Conservation (phyloP, 2,113 vertebrate species). For the Entelurus aequoreus region DNA sequence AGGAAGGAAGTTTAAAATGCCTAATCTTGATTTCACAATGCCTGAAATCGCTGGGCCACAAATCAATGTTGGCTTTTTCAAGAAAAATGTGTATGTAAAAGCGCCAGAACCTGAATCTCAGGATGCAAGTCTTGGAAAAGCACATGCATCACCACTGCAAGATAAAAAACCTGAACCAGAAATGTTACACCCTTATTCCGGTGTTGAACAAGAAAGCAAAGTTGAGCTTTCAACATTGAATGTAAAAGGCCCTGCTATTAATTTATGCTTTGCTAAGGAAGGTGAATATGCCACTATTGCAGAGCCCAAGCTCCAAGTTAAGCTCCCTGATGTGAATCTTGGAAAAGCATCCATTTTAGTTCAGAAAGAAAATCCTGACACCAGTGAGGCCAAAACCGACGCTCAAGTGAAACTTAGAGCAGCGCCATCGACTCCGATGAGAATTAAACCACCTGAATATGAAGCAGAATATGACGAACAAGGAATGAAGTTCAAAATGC, state of each 20-base stretch:
- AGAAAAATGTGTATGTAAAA: slow-evolving; percentile 10
- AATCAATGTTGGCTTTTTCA: slow-evolving; percentile 20
- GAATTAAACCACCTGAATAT: not conserved
- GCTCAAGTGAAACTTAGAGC: slow-evolving; percentile 44
- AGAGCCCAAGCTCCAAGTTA: slow-evolving; percentile 4
- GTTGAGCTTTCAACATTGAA: slow-evolving; percentile 37
- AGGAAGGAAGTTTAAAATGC: slow-evolving; percentile 31
- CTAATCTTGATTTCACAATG: slow-evolving; percentile 25
- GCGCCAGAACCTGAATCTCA: slow-evolving; percentile 5
- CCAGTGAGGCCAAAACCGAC: slow-evolving; percentile 9
- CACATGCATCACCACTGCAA: slow-evolving; percentile 27
- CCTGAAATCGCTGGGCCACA: slow-evolving; percentile 28
- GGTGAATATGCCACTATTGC: slow-evolving; percentile 1
- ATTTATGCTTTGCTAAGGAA: slow-evolving; percentile 19
- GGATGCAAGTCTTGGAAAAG: not conserved
- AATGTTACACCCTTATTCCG: not conserved
- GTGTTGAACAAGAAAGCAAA: slow-evolving; percentile 11
- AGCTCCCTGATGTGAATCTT: slow-evolving; percentile 1
- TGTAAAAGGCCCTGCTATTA: slow-evolving; percentile 21
- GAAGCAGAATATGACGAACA: not conserved
- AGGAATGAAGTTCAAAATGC: slow-evolving; percentile 33
- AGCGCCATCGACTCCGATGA: slow-evolving; percentile 11
- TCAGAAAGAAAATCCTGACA: slow-evolving; percentile 25
- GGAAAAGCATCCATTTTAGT: slow-evolving; percentile 19
- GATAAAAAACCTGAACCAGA: not conserved